Base-by-base conservation (phyloP, 2,113 vertebrate species). In the Ceuthmochares aereus region DNA sequence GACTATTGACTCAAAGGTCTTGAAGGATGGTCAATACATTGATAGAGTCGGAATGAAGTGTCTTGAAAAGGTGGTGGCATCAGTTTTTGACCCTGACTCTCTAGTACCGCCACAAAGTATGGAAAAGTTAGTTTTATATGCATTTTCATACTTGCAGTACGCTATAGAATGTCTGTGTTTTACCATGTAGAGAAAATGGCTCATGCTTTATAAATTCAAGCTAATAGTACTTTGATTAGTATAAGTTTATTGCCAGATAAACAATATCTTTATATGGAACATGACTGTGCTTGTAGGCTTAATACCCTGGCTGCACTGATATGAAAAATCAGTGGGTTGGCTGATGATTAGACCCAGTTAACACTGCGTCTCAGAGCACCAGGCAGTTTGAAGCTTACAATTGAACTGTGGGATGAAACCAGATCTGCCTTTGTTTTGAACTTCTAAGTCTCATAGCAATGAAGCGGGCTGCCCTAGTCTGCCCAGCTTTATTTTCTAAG, bases 241-340 rank as follows among this genome's bases (percentile, higher is more conserved):
- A 81, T 26, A 47, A 29, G 66, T 89, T 94, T 69, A 63, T 62
- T 94, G 58, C 80, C 81, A 86, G 78, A 88, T 77, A 58, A 89
- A 84, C 30, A 47, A 13, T 36, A 80, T 67, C 80, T 95, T 86
- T 82, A 55, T 4, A 9, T 56, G 88, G 59, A 59, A 69, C 62
- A n/a, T 42, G n/a, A 6, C 62, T 86, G 26, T 25, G 22, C 64
- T 81, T 80, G 82, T 7, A 89, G 72, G 87, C 74, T 89, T 93
- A 68, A n/a, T 26, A 14, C 60, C 63, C 93, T 96, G 84, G 66
- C 73, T 89, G 89, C 66, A 23, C 19, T 54, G 83, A n/a, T 45
- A 14, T 0, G 5, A 52, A 26, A 89, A 75, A 52, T 34, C 64
- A 68, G 27, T 37, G 84, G 60, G 49, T 25, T 64, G 80, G 63